A percentile compares a stretch with the other conserved stretches of the same genome.
These are phyloP conservation scores for Cydia fagiglandana DNA, from an alignment of 1,140 invertebrate genomes.

Conservation along the genomic window DNA sequence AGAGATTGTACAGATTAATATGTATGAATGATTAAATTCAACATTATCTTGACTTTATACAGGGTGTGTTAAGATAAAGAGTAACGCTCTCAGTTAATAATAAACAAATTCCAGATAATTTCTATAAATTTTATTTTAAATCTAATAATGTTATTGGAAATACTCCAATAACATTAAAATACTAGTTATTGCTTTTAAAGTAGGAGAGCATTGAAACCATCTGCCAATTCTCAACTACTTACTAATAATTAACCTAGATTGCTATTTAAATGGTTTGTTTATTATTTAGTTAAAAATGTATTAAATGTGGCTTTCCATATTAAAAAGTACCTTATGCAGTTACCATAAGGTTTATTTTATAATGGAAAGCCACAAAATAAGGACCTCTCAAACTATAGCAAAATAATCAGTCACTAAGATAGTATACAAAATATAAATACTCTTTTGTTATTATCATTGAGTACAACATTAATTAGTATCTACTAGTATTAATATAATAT, in stretches of 20 bases:
- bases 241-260: background rate
- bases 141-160: background rate
- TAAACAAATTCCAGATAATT: no score
- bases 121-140: background rate
- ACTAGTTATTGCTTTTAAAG: background rate
- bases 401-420: no score
- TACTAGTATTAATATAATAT: no score
- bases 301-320: no score
- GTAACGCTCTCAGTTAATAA: background rate
- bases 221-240: background rate
- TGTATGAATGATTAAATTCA: background rate
- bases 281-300: no score
- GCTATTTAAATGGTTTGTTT: background rate
- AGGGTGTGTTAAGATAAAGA: background rate
- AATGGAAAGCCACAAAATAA: no score
- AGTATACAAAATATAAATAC: no score
- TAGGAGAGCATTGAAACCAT: background rate
- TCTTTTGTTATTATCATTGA: no score
- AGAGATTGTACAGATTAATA: background rate
- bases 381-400: no score
- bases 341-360: no score
- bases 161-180: background rate
- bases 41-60: background rate
- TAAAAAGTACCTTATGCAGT: no score
- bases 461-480: no score